A percentile compares a stretch with the other conserved stretches of the same genome.
phyloP scores from a whole-genome alignment of 1,140 invertebrate species.

The Rhopalosiphum padi region DNA sequence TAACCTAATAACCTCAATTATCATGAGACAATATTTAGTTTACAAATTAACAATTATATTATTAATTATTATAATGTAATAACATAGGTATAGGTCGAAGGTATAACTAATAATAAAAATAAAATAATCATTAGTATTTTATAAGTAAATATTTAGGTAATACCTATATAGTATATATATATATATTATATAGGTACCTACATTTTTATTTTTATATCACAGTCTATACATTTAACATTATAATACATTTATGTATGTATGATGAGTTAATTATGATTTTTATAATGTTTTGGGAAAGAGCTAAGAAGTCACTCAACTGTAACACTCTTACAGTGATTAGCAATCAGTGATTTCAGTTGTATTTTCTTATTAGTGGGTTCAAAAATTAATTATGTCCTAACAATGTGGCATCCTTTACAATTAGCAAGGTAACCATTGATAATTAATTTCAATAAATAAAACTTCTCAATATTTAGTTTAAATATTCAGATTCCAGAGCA shows the following conservation, averaged over 20 bases:
- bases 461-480: not conserved
- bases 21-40: not conserved
- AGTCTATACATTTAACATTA: too few species aligned
- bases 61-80: not conserved
- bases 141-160: not conserved
- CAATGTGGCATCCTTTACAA: not conserved
- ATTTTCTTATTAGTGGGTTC: not conserved
- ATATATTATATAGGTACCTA: not conserved
- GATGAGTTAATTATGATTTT: not conserved
- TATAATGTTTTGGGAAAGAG: not conserved
- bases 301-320: not conserved
- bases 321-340: not conserved
- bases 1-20: constrained; percentile 13
- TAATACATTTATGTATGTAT: not conserved
- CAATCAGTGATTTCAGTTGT: not conserved
- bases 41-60: not conserved
- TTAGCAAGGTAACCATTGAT: not conserved
- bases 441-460: not conserved
- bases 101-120: not conserved
- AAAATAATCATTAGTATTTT: not conserved
- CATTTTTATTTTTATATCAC: not conserved
- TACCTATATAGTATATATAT: too few species aligned
- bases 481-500: not conserved
- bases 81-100: too few species aligned
- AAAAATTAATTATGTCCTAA: not conserved